Evolutionary conservation across 2,888 invertebrate genomes (phyloP).

Genomic region (Amblyjoppa fuscipennis): DNA sequence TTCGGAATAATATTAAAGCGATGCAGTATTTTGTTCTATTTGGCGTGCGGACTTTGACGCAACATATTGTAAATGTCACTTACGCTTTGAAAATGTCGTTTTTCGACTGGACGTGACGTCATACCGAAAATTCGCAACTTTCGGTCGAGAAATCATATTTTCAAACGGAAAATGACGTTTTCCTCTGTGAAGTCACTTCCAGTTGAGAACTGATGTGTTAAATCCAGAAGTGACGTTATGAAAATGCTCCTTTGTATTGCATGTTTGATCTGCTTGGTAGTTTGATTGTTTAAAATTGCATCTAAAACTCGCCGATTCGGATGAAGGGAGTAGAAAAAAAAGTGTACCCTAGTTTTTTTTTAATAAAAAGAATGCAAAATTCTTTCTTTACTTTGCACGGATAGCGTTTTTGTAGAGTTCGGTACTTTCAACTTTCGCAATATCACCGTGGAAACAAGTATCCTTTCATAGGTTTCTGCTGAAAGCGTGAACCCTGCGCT

Average conservation of each 20-base stretch:
- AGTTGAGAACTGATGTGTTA: background rate
- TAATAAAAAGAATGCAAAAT: background rate
- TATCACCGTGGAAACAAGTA: constrained; percentile 3
- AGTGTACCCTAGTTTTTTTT: background rate
- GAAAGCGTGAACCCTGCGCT: constrained; percentile 4
- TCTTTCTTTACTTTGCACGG: background rate
- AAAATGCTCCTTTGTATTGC: background rate
- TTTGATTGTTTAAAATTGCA: background rate
- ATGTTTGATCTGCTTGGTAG: background rate
- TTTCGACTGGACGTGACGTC: background rate
- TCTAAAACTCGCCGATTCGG: background rate
- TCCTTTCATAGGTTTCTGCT: constrained; percentile 6
- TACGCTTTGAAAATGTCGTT: background rate
- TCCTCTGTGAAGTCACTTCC: background rate
- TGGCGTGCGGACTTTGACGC: background rate
- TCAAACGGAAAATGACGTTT: too few relatives aligned
- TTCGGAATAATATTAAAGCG: constrained; percentile 28
- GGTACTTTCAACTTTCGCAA: constrained; percentile 11
- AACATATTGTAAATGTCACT: background rate
- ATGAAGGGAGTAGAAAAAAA: background rate
- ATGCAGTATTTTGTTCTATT: constrained; percentile 15
- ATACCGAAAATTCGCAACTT: too few relatives aligned
- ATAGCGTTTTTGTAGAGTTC: background rate
- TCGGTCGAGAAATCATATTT: too few relatives aligned
- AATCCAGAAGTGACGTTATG: background rate